Evolutionary conservation across 2,888 invertebrate genomes (phyloP).

Genomic region (Harpagoxenus sublaevis): DNA sequence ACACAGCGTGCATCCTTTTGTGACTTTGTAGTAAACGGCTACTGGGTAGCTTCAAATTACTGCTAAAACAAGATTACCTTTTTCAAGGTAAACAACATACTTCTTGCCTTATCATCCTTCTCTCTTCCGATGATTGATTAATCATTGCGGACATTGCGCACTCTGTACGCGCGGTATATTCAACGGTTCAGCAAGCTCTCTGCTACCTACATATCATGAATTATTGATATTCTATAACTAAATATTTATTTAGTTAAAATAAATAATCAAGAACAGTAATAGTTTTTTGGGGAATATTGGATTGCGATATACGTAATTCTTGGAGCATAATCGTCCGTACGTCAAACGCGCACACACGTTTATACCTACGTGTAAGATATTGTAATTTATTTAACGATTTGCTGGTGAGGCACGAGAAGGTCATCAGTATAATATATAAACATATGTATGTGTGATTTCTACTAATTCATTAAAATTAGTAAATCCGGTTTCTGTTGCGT

Average conservation of each 20-base stretch:
- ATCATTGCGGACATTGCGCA: neutral
- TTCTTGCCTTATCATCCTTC: neutral
- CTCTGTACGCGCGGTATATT: neutral
- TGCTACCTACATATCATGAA: neutral
- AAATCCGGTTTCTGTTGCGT: neutral
- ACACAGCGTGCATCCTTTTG: slow-evolving; percentile 6
- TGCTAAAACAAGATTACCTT: neutral
- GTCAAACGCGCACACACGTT: no score
- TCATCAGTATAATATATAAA: neutral
- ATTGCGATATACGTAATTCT: neutral
- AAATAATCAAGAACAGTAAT: neutral
- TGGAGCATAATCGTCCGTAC: neutral
- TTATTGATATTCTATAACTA: neutral
- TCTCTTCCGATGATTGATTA: neutral
- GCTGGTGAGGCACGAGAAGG: neutral
- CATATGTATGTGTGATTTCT: neutral
- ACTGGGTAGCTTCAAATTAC: neutral
- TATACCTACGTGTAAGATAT: neutral
- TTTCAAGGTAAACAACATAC: slow-evolving; percentile 25
- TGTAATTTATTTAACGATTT: neutral
- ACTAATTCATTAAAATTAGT: neutral
- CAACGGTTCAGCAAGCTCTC: neutral
- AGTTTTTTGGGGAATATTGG: neutral
- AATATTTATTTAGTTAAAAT: neutral
- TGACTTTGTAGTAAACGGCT: neutral